Conservation (phyloP, 2,113 vertebrate species). For the Brachypteracias leptosomus region DNA sequence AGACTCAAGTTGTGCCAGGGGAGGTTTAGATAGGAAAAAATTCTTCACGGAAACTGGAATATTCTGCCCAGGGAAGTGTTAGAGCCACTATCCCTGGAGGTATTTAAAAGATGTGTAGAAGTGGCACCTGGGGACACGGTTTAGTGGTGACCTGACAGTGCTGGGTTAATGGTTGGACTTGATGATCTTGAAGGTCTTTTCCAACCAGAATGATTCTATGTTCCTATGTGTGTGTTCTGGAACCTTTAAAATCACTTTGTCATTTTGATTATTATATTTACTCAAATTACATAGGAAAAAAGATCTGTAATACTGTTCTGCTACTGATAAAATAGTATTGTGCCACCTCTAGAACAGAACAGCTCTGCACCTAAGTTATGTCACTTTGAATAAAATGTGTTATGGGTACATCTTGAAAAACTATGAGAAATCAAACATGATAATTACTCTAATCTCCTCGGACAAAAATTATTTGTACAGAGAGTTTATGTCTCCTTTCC, state of each 20-base stretch:
- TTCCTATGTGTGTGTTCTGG: neutral
- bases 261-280: neutral
- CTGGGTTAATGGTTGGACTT: neutral
- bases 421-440: neutral
- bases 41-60: neutral
- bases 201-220: neutral
- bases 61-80: neutral
- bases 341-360: neutral
- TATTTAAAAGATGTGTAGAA: neutral
- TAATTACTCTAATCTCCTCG: neutral
- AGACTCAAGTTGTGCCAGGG: neutral
- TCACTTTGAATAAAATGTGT: neutral
- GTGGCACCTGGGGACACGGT: neutral
- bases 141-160: neutral
- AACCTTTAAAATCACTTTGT: neutral
- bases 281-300: neutral
- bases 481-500: neutral
- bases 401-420: neutral
- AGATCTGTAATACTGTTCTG: rapidly evolving
- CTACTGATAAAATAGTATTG: neutral
- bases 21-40: neutral
- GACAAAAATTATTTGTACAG: neutral
- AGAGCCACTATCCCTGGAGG: neutral
- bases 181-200: neutral
- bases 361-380: neutral